A percentile compares a stretch with the other conserved stretches of the same genome.
Evolutionary conservation across 2,888 invertebrate genomes (phyloP).

Genomic region (Pyrrhosoma nymphula): DNA sequence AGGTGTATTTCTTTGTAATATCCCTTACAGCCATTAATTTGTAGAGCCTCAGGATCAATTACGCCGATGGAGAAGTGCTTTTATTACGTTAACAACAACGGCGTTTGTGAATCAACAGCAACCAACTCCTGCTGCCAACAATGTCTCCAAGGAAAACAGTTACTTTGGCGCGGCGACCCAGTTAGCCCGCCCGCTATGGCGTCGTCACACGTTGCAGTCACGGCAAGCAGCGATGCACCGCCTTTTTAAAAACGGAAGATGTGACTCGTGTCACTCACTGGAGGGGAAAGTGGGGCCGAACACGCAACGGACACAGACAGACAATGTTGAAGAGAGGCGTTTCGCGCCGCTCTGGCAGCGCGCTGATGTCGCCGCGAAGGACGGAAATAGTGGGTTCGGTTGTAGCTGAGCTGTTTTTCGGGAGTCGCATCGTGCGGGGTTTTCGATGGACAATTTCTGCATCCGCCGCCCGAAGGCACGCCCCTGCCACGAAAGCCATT

Average conservation of each 20-base stretch:
- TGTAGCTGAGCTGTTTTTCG: not conserved
- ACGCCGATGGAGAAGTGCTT: too few species aligned
- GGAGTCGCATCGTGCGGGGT: not conserved
- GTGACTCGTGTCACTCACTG: not conserved
- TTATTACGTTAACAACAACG: too few species aligned
- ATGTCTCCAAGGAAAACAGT: not conserved
- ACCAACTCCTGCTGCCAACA: not conserved
- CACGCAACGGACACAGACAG: not conserved
- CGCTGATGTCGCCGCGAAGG: not conserved
- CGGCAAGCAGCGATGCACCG: not conserved
- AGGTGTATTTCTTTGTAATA: too few species aligned
- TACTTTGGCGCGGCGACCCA: slow-evolving; percentile 4
- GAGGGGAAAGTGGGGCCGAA: not conserved
- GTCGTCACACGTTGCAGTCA: slow-evolving; percentile 3
- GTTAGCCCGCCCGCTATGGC: not conserved
- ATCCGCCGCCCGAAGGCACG: slow-evolving; percentile 27
- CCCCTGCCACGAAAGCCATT: not conserved
- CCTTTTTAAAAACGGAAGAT: slow-evolving; percentile 26
- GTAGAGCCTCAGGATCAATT: too few species aligned
- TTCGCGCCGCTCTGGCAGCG: too few species aligned
- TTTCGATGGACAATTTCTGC: not conserved
- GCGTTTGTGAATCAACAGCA: too few species aligned
- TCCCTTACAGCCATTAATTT: too few species aligned
- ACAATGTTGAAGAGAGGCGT: not conserved
- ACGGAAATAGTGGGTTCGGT: slow-evolving; percentile 14